These are phyloP conservation scores for Camponotus floridanus DNA, from an alignment of 1,140 invertebrate species.

Conservation along the genomic window DNA sequence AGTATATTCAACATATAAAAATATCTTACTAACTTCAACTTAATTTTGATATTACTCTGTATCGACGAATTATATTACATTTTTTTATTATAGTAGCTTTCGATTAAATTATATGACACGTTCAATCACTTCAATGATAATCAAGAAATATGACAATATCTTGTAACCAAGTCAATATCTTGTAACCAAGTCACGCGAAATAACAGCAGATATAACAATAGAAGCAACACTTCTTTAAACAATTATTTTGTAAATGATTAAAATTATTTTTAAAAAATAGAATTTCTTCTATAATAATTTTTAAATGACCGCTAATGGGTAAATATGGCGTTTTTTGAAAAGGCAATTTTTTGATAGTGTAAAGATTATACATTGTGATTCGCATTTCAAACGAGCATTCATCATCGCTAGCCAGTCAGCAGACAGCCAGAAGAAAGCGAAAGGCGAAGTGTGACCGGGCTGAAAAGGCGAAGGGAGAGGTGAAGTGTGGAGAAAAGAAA, in stretches of 20 bases:
- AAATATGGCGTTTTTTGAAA: too few relatives aligned
- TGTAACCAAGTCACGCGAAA: too few relatives aligned
- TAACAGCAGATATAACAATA: too few relatives aligned
- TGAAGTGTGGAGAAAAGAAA: conserved; percentile 64
- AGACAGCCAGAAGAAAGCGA: neutral
- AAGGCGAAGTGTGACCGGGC: conserved; percentile 31
- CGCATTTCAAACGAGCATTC: conserved; percentile 13
- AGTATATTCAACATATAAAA: neutral
- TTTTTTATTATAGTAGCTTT: neutral
- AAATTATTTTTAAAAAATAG: too few relatives aligned
- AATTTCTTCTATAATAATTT: too few relatives aligned
- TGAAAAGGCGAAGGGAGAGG: neutral
- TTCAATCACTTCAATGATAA: neutral
- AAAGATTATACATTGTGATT: neutral
- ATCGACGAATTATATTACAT: neutral
- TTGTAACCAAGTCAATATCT: too few relatives aligned
- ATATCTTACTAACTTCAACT: neutral
- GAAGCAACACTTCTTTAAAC: too few relatives aligned
- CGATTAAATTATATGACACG: conserved; percentile 8
- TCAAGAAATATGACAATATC: too few relatives aligned
- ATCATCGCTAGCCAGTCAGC: conserved; percentile 44
- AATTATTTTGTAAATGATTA: too few relatives aligned
- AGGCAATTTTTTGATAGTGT: neutral
- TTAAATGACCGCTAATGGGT: too few relatives aligned
- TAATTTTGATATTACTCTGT: neutral